These are phyloP conservation scores for Dryadula phaetusa DNA, from an alignment of 2,888 invertebrate genomes.

Conservation along the genomic window DNA sequence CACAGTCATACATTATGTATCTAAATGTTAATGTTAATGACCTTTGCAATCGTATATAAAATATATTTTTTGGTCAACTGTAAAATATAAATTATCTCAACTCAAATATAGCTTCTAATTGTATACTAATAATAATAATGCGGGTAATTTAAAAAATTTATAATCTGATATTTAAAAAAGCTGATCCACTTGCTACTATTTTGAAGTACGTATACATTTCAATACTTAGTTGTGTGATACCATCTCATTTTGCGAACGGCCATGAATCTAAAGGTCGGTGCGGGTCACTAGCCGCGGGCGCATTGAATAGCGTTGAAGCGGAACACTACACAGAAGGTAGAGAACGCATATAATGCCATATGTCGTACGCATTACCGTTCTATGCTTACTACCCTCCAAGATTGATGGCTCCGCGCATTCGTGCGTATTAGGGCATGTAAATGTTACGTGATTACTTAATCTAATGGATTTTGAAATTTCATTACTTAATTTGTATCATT, in stretches of 20 bases:
- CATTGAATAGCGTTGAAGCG: slow-evolving; percentile 68
- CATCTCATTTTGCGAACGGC: slow-evolving; percentile 58
- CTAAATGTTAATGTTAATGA: slow-evolving; percentile 37
- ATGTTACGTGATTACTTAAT: slow-evolving; percentile 80
- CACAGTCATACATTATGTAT: slow-evolving; percentile 34
- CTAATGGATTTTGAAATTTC: slow-evolving; percentile 72
- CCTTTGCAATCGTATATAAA: not conserved
- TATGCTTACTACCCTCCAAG: slow-evolving; percentile 67
- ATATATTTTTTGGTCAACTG: not conserved
- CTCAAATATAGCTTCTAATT: not conserved
- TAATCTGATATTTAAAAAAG: not conserved
- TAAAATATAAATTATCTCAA: not conserved
- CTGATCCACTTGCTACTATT: slow-evolving; percentile 54
- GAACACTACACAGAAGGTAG: slow-evolving; percentile 58
- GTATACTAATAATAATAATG: not conserved
- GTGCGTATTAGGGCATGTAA: slow-evolving; percentile 81
- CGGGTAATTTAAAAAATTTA: not conserved
- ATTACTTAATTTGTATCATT: slow-evolving; percentile 39
- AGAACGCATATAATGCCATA: slow-evolving; percentile 70
- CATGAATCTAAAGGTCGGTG: slow-evolving; percentile 65
- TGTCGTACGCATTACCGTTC: slow-evolving; percentile 75
- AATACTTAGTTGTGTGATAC: slow-evolving; percentile 61
- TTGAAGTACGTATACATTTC: slow-evolving; percentile 20
- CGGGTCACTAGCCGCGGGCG: slow-evolving; percentile 65
- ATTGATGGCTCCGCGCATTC: slow-evolving; percentile 79